Evolutionary conservation across 37 sponge, comb jelly and placozoan species (phyloP).

Genomic region (Diacarnus erythraeanus): DNA sequence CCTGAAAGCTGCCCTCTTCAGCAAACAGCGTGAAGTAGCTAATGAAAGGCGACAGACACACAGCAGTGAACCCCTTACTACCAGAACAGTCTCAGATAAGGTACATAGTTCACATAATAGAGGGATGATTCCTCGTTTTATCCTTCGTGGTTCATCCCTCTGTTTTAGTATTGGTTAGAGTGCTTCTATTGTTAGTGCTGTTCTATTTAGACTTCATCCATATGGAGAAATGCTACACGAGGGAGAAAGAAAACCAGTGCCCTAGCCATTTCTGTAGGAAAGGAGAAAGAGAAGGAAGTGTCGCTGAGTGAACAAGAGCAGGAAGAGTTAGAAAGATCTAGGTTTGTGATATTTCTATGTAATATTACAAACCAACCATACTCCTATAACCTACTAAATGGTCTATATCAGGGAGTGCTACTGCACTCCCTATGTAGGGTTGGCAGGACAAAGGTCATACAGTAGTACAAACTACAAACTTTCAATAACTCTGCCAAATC

Average conservation of each 20-base stretch:
- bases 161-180: no score
- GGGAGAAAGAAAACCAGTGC: neutral
- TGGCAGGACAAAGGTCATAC: no score
- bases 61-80: neutral
- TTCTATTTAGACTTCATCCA: constrained; percentile 55
- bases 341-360: constrained; percentile 34
- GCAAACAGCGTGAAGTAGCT: constrained; percentile 56
- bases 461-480: no score
- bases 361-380: neutral
- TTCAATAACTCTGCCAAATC: no score
- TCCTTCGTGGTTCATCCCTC: no score
- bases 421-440: no score
- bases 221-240: constrained; percentile 45
- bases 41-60: neutral
- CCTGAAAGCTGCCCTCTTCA: constrained; percentile 76
- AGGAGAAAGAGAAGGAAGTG: neutral
- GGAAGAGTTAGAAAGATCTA: constrained; percentile 39
- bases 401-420: no score
- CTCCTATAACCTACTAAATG: neutral
- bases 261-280: neutral
- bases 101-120: constrained; percentile 16
- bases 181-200: no score
- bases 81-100: constrained; percentile 68
- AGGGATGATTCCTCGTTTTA: no score
- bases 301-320: constrained; percentile 38